phyloP scores from a whole-genome alignment of 1,140 invertebrate genomes.

The Apocrypta bakeri region DNA sequence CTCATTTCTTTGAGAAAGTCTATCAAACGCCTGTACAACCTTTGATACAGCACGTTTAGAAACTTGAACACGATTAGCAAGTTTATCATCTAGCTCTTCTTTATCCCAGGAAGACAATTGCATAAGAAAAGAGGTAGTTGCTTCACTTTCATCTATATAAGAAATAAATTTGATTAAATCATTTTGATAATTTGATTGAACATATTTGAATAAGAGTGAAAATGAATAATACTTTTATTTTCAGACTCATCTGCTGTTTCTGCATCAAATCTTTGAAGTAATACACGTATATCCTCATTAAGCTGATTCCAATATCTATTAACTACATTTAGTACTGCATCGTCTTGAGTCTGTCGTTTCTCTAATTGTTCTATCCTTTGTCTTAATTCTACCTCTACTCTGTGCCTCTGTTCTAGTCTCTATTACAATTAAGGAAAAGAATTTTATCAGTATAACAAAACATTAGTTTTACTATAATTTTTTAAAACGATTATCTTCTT shows the following conservation, averaged over 20 bases:
- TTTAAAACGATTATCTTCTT: not conserved
- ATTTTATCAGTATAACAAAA: not conserved
- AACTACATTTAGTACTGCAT: slow-evolving; percentile 97
- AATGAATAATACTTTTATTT: slow-evolving; percentile 84
- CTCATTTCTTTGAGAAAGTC: slow-evolving; percentile 93
- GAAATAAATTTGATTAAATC: slow-evolving; percentile 33
- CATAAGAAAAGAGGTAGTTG: slow-evolving; percentile 96
- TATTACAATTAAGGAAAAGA: slow-evolving; percentile 62
- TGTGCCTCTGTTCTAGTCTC: slow-evolving; percentile 92
- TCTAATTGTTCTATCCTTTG: slow-evolving; percentile 97
- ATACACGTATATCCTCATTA: slow-evolving; percentile 96
- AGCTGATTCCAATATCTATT: slow-evolving; percentile 99
- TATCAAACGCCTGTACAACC: slow-evolving; percentile 96
- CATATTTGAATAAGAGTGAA: slow-evolving; percentile 14
- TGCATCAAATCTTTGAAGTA: slow-evolving; percentile 96
- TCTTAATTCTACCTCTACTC: slow-evolving; percentile 91
- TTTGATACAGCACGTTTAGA: slow-evolving; percentile 96
- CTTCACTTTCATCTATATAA: slow-evolving; percentile 95
- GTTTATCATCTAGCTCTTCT: slow-evolving; percentile 95
- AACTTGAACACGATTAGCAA: slow-evolving; percentile 94
- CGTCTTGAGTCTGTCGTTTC: slow-evolving; percentile 97
- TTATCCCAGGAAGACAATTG: slow-evolving; percentile 99
- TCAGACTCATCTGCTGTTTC: slow-evolving; percentile 97
- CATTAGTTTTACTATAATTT: not conserved
- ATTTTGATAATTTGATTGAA: too few relatives aligned